Conservation (phyloP, 2,113 vertebrate genomes). For the human region DNA sequence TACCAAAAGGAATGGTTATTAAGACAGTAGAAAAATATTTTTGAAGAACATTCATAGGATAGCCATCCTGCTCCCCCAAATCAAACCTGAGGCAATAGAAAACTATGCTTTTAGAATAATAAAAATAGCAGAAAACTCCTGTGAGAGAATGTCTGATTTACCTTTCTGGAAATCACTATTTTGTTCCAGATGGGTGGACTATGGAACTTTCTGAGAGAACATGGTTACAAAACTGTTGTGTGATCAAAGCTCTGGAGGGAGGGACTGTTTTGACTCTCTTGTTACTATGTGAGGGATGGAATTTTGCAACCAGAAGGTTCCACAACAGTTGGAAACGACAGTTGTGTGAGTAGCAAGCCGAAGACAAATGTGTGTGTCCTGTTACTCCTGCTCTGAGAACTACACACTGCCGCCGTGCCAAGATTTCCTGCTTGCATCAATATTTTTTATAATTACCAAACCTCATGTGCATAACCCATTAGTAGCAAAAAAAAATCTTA, state of each 20-base stretch:
- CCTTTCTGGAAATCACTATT: constrained; percentile 59
- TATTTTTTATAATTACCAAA: constrained; percentile 69
- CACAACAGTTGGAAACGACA: constrained; percentile 76
- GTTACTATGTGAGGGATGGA: constrained; percentile 78
- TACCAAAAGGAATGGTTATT: neutral
- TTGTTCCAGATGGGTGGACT: constrained; percentile 46
- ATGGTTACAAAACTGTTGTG: constrained; percentile 60
- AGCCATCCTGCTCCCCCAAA: neutral
- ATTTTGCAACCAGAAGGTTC: constrained; percentile 79
- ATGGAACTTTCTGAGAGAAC: constrained; percentile 66
- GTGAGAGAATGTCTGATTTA: constrained; percentile 5
- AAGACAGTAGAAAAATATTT: neutral
- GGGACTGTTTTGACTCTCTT: constrained; percentile 72
- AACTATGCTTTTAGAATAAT: neutral
- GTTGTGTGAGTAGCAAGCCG: constrained; percentile 64
- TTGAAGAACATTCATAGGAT: neutral
- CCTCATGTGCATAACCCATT: constrained; percentile 27
- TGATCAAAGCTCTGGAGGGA: constrained; percentile 45
- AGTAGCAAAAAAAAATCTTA: constrained; percentile 35
- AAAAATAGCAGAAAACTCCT: neutral
- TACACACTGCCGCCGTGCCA: constrained; percentile 42
- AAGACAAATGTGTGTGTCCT: constrained; percentile 77
- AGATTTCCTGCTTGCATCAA: constrained; percentile 65
- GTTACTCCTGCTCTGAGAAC: constrained; percentile 57
- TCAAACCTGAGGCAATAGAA: neutral